Conservation (phyloP, 2,113 vertebrate species). For the Mixornis gularis region DNA sequence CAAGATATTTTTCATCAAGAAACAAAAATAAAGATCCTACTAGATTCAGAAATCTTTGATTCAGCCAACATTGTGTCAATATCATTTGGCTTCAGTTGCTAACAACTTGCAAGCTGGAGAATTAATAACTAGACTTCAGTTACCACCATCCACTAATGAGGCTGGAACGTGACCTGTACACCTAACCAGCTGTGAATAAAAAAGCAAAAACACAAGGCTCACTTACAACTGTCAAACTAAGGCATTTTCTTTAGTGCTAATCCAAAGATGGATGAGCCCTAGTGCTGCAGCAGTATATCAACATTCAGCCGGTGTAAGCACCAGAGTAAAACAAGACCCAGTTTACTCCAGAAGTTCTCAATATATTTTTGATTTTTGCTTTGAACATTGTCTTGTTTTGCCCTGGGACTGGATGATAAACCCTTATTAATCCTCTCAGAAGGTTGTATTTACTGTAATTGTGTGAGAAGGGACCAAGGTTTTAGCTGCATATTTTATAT, state of each 20-base stretch:
- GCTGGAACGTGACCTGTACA: constrained; percentile 28
- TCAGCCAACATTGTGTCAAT: constrained; percentile 1
- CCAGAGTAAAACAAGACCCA: background rate
- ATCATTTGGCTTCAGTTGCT: constrained; percentile 9
- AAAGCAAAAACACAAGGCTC: background rate
- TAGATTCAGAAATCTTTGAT: background rate
- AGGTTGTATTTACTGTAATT: background rate
- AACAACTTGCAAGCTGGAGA: constrained; percentile 21
- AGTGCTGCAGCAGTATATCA: background rate
- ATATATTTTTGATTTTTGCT: background rate
- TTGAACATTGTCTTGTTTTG: background rate
- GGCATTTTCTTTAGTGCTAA: background rate
- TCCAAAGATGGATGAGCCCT: constrained; percentile 10
- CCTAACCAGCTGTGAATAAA: constrained; percentile 19
- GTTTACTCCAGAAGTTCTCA: background rate
- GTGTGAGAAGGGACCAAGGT: background rate
- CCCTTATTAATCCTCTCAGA: background rate
- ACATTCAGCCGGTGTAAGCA: background rate
- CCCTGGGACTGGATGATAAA: background rate
- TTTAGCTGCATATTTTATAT: background rate
- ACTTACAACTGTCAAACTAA: constrained; percentile 25
- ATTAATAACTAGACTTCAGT: constrained; percentile 46
- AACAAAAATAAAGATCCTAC: constrained; percentile 2
- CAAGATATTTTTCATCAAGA: background rate
- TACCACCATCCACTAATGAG: constrained; percentile 34